A percentile compares a stretch with the other conserved stretches of the same genome.
phyloP scores from a whole-genome alignment of 1,140 invertebrate genomes.

The Bicyclus anynana region DNA sequence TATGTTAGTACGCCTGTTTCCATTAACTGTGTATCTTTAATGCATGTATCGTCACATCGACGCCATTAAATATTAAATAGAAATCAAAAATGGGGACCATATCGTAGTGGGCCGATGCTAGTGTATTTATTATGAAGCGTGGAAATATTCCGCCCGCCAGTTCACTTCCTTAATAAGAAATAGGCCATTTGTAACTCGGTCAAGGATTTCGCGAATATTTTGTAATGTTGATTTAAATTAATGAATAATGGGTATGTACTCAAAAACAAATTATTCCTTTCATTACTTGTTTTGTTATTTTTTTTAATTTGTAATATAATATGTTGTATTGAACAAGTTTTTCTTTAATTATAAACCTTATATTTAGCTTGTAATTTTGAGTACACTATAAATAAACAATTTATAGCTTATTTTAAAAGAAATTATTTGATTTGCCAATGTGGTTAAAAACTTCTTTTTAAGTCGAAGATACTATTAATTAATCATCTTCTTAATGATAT shows the following conservation, averaged over 20 bases:
- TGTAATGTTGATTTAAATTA: not conserved
- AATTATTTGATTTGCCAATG: no score
- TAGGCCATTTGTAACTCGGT: constrained; percentile 1
- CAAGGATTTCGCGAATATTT: constrained; percentile 6
- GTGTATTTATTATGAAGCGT: constrained; percentile 12
- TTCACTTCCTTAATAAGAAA: not conserved
- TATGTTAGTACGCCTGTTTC: not conserved
- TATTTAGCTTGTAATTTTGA: no score
- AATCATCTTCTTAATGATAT: no score
- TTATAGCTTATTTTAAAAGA: no score
- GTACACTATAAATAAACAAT: no score
- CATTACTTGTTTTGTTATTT: no score
- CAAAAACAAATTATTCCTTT: no score
- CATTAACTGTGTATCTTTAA: not conserved
- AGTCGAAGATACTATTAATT: no score
- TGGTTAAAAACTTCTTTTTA: no score
- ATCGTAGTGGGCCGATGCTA: not conserved
- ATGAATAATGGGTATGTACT: not conserved
- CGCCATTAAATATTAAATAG: constrained; percentile 8
- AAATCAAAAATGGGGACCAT: constrained; percentile 1
- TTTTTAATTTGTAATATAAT: no score
- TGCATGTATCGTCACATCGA: not conserved
- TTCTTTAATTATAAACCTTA: no score
- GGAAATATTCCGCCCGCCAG: not conserved
- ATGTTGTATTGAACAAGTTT: no score